A percentile compares a stretch with the other conserved stretches of the same genome.
phyloP scores from a whole-genome alignment of 2,797 vertebrate species.

The Podarcis lilfordi region DNA sequence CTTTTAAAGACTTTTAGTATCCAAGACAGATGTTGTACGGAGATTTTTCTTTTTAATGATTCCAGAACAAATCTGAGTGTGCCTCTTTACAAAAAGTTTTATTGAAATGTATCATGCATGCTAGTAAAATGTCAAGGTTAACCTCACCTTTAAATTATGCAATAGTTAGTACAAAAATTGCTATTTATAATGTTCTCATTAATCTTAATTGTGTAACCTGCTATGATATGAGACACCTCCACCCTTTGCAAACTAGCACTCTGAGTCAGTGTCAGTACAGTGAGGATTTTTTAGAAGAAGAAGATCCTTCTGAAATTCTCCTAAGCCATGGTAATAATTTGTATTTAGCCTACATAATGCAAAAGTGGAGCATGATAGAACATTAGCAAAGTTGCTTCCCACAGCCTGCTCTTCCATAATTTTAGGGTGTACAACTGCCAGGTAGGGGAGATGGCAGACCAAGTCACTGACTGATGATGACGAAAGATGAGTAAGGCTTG shows the following conservation, averaged over 20 bases:
- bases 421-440: not conserved
- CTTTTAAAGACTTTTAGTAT: not conserved
- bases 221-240: not conserved
- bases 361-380: not conserved
- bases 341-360: not conserved
- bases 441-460: not conserved
- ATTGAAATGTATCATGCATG: not conserved
- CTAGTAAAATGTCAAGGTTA: not conserved
- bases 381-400: not conserved
- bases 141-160: not conserved
- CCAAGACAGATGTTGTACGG: not conserved
- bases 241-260: not conserved
- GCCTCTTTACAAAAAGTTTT: not conserved
- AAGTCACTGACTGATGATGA: not conserved
- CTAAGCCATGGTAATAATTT: not conserved
- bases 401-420: not conserved
- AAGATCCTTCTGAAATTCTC: not conserved
- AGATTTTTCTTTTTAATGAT: not conserved
- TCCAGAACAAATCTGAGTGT: not conserved
- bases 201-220: not conserved
- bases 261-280: not conserved
- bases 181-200: slow-evolving; percentile 20
- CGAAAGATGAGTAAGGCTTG: not conserved
- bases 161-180: not conserved
- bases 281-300: not conserved